Percentiles rank a stretch among this genome's conserved stretches.
These are phyloP conservation scores for Archegozetes longisetosus DNA, from an alignment of 1,140 invertebrate genomes.

Conservation along the genomic window DNA sequence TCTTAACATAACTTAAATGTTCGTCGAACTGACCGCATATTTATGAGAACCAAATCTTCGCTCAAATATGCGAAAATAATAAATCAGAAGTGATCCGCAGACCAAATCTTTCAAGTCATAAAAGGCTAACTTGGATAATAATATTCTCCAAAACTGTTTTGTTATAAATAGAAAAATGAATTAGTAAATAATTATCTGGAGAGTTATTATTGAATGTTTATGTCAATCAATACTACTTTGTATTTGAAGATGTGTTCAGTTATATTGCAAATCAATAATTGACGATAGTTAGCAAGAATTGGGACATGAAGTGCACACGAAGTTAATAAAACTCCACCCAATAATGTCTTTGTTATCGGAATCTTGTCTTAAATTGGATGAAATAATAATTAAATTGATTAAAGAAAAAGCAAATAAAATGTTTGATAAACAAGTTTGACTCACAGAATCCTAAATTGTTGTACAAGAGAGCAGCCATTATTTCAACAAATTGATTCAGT, in stretches of 20 bases:
- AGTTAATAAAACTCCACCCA: slow-evolving; percentile 33
- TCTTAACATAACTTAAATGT: background rate
- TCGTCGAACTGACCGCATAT: slow-evolving; percentile 28
- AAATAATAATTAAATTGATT: slow-evolving; percentile 12
- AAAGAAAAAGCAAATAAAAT: background rate
- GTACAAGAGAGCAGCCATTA: background rate
- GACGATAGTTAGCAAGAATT: slow-evolving; percentile 29
- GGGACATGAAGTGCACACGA: slow-evolving; percentile 34
- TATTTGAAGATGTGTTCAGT: slow-evolving; percentile 28
- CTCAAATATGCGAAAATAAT: slow-evolving; percentile 41
- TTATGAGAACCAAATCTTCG: slow-evolving; percentile 38
- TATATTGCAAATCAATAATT: slow-evolving; percentile 30
- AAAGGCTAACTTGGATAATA: slow-evolving; percentile 34
- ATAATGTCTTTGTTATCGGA: slow-evolving; percentile 33
- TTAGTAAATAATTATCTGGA: background rate
- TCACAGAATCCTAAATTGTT: background rate
- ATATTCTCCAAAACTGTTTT: slow-evolving; percentile 32
- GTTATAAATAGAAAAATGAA: slow-evolving; percentile 17
- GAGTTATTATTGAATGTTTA: background rate
- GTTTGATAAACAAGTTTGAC: background rate
- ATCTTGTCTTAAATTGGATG: slow-evolving; percentile 37
- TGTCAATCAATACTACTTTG: slow-evolving; percentile 24
- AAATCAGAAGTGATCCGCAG: slow-evolving; percentile 36
- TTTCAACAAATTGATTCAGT: no score
- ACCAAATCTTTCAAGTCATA: slow-evolving; percentile 38